Percentiles rank a stretch among this genome's conserved stretches.
Conservation (phyloP, 2,888 invertebrate species). For the Priocnemis perturbator region DNA sequence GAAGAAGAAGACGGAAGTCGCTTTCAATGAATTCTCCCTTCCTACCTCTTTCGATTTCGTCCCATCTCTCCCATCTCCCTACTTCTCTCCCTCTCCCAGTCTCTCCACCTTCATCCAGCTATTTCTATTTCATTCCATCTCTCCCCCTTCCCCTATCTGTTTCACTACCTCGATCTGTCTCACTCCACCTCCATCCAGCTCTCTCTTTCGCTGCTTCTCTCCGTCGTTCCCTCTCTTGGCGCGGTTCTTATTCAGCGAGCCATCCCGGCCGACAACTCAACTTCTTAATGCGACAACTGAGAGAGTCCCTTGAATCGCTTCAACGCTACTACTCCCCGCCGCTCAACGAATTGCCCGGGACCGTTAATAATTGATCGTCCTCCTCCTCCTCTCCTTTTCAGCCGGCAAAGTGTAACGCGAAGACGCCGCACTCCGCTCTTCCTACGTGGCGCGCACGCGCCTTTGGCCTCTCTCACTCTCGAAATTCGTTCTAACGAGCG, state of each 20-base stretch:
- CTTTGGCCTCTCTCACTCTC: too few species aligned
- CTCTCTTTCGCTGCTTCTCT: background rate
- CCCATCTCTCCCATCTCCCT: background rate
- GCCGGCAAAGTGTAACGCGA: background rate
- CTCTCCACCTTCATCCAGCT: background rate
- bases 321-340: background rate
- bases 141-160: background rate
- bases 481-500: too few species aligned
- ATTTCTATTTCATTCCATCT: background rate
- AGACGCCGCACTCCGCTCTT: too few species aligned
- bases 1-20: background rate
- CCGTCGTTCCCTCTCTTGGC: background rate
- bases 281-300: slow-evolving; percentile 37
- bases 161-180: too few species aligned
- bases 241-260: slow-evolving; percentile 6
- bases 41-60: background rate
- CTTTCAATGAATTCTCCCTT: background rate
- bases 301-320: slow-evolving; percentile 17
- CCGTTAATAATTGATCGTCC: slow-evolving; percentile 29
- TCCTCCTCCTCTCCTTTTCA: slow-evolving; percentile 5
- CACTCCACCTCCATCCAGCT: background rate
- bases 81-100: slow-evolving; percentile 11
- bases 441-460: too few species aligned
- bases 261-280: slow-evolving; percentile 16
- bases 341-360: slow-evolving; percentile 30